phyloP scores from a whole-genome alignment of 2,797 vertebrate genomes.

The Psittacula echo region DNA sequence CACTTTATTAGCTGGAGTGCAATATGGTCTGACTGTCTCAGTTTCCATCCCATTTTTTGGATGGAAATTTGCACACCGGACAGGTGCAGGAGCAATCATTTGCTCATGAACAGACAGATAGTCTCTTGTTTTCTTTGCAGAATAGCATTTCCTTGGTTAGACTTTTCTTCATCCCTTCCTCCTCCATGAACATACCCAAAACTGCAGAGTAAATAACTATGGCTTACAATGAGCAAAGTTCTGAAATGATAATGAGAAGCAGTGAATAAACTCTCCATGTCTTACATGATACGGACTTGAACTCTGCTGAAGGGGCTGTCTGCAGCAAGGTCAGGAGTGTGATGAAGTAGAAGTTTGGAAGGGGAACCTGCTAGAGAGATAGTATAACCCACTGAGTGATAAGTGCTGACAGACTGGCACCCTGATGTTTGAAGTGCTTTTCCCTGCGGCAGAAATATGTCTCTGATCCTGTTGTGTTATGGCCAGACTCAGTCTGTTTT shows the following conservation, averaged over 20 bases:
- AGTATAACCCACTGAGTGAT: constrained; percentile 62
- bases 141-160: background rate
- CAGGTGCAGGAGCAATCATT: background rate
- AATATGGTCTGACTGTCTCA: background rate
- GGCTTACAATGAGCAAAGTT: background rate
- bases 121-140: background rate
- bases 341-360: constrained; percentile 43
- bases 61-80: background rate
- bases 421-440: constrained; percentile 51
- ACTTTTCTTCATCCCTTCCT: background rate
- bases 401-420: constrained; percentile 59
- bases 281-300: constrained; percentile 16
- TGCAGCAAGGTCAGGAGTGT: constrained; percentile 47
- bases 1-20: constrained; percentile 5
- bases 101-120: background rate
- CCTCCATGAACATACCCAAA: background rate
- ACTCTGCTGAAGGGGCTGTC: background rate
- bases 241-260: background rate
- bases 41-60: constrained; percentile 53
- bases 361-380: constrained; percentile 35
- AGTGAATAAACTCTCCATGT: background rate
- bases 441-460: background rate
- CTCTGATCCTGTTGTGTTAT: constrained; percentile 48
- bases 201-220: constrained; percentile 1
- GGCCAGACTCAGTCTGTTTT: constrained; percentile 33